These are phyloP conservation scores for Leptoclinus maculatus DNA, from an alignment of 2,797 vertebrate species.

Conservation along the genomic window DNA sequence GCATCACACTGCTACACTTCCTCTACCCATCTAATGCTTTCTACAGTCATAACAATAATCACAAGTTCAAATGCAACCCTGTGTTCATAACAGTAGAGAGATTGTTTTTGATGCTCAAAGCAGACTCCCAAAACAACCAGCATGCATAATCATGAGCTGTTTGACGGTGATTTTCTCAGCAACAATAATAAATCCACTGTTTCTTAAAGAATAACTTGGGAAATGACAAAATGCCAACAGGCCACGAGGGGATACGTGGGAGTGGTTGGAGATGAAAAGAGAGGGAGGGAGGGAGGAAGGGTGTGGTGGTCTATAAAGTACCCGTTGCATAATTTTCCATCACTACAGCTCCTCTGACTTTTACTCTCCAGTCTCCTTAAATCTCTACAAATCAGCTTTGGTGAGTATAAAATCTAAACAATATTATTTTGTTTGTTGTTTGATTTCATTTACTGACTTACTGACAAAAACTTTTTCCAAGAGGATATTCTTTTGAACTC, in stretches of 20 bases:
- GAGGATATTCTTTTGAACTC: neutral
- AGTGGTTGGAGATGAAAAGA: conserved; percentile 51
- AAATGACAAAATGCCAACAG: neutral
- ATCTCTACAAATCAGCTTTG: conserved; percentile 28
- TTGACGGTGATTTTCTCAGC: conserved; percentile 9
- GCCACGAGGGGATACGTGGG: conserved; percentile 18
- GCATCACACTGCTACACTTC: neutral
- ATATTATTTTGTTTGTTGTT: neutral
- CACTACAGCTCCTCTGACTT: conserved; percentile 38
- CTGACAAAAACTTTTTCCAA: neutral
- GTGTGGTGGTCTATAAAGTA: conserved; percentile 74
- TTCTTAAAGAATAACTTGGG: neutral
- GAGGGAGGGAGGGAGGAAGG: conserved; percentile 58
- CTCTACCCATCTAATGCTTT: neutral
- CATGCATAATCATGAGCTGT: neutral
- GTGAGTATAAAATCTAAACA: conserved; percentile 61
- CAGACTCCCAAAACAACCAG: conserved; percentile 16
- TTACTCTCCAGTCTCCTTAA: neutral
- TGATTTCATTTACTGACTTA: neutral
- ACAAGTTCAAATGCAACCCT: neutral
- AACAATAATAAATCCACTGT: conserved; percentile 18
- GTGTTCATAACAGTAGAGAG: neutral
- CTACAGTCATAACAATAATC: neutral
- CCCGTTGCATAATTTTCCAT: conserved; percentile 37
- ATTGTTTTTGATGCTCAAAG: neutral